Conservation (phyloP, 2,113 vertebrate genomes). For the Halcyon senegalensis region DNA sequence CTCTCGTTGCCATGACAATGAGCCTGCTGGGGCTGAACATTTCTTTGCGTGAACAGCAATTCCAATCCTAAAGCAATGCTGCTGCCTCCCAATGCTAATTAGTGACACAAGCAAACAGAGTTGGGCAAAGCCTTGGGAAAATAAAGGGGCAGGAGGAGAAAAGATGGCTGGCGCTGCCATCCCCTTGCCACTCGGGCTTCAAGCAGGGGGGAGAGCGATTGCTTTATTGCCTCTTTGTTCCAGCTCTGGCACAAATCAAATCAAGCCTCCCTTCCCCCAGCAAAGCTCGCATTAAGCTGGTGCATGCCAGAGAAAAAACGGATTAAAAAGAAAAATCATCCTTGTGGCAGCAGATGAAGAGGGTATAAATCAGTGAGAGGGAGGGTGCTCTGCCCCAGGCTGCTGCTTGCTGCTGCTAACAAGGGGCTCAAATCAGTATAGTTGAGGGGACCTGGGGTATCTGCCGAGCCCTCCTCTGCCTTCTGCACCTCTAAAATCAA, state of each 20-base stretch:
- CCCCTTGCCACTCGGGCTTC: not conserved
- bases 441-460: no score
- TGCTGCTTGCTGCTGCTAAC: not conserved
- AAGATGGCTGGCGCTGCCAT: not conserved
- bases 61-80: conserved; percentile 4
- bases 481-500: not conserved
- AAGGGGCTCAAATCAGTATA: not conserved
- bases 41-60: not conserved
- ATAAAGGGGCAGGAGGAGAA: not conserved
- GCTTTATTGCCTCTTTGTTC: not conserved
- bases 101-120: not conserved
- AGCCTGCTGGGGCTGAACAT: conserved; percentile 14
- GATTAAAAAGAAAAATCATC: conserved; percentile 49
- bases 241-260: not conserved
- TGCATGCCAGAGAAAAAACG: not conserved
- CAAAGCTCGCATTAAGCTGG: not conserved
- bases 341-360: not conserved
- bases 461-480: accelerated
- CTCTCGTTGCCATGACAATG: conserved; percentile 55
- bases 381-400: not conserved
- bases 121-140: not conserved
- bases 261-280: conserved; percentile 35
- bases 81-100: not conserved
- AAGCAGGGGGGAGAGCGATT: not conserved
- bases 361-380: not conserved